Evolutionary conservation across 2,888 invertebrate genomes (phyloP).

Genomic region (Acanthococcus lagerstroemiae): DNA sequence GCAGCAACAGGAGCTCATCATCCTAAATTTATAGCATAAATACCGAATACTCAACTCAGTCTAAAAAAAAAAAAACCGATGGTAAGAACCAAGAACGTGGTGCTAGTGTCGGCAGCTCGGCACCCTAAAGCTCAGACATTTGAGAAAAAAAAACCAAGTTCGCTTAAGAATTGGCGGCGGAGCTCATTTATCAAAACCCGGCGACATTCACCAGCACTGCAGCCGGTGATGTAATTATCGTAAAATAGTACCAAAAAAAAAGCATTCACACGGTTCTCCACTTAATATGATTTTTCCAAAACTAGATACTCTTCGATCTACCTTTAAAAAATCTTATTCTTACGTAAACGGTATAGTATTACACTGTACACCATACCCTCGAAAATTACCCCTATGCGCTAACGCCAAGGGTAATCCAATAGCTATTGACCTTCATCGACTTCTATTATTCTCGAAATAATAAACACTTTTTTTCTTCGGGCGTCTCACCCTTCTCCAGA

Average conservation of each 20-base stretch:
- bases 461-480: slow-evolving; percentile 22
- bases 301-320: background rate
- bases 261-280: slow-evolving; percentile 25
- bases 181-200: background rate
- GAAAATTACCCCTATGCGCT: slow-evolving; percentile 23
- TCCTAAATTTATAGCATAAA: no score
- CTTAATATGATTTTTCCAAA: slow-evolving; percentile 14
- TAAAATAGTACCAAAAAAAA: background rate
- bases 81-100: no score
- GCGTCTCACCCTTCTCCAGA: slow-evolving; percentile 13
- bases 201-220: background rate
- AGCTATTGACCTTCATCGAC: slow-evolving; percentile 26
- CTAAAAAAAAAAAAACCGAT: no score
- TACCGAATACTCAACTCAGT: no score
- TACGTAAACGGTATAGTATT: slow-evolving; percentile 13
- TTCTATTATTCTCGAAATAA: slow-evolving; percentile 18
- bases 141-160: no score
- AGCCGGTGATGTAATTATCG: background rate
- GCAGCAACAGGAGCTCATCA: no score
- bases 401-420: slow-evolving; percentile 25
- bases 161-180: no score
- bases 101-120: no score
- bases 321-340: background rate
- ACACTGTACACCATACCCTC: slow-evolving; percentile 4
- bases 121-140: no score